Evolutionary conservation across 1,140 invertebrate species (phyloP), one percentile per base, ranked within the genome.

Genomic region (Saxidomus purpurata): DNA sequence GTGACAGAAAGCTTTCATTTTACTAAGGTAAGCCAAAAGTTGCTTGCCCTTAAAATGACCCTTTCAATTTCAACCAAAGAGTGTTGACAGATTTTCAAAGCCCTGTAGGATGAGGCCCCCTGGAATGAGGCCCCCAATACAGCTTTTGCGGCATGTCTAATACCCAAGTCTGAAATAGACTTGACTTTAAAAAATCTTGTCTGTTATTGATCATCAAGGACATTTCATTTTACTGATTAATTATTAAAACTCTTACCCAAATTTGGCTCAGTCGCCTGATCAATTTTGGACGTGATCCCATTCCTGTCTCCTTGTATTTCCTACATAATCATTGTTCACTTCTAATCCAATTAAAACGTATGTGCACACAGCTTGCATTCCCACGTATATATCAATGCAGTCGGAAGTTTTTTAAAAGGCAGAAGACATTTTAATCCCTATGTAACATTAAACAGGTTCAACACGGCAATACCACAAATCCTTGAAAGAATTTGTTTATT

Each of bases 271-370:
- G 52, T 43, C 83, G 67, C 36, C 83, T 74, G 36, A 86, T 49
- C 43, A 86, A 6, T 86, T 86, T 86, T 38, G 83, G 83, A 15
- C 83, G 67, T 19, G 83, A 74, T 59, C 67, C 69, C 83, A 86
- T 86, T 4, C n/a, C 82, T 71, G 67, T 49, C 36, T 79, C 47
- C 47, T 17, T 52, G 76, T 55, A 79, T 79, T 19, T 34, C 9
- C 36, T 71, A 71, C 9, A 28, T 71, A 40, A 40, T 71, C 34
- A 40, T 36, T 15, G 8, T 38, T 4, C 22, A n/a, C 34, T 22
- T 71, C n/a, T 71, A 71, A 71, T 71, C 67, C 67, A 71, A 71
- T 71, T 71, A 71, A 1, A 17, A 34, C 13, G 38, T 40, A 38
- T 38, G 4, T 71, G 67, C 67, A 40, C 36, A 4, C 34, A 15